Evolutionary conservation across 2,113 vertebrate species (phyloP).

Genomic region (Athene noctua): DNA sequence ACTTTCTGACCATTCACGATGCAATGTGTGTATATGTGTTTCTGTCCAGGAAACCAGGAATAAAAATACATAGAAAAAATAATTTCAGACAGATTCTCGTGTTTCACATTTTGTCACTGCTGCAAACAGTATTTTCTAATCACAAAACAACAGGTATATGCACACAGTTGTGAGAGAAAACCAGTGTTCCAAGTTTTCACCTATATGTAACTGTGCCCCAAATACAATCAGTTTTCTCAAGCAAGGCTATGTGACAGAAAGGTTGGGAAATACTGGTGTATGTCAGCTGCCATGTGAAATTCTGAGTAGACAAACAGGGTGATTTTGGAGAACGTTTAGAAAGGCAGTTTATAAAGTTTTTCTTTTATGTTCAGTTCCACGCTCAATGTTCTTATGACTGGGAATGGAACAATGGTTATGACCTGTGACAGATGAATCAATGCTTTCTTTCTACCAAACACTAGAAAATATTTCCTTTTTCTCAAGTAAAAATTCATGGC

Average conservation of each 20-base stretch:
- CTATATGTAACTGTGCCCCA: neutral
- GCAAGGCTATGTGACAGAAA: neutral
- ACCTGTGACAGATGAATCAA: constrained; percentile 1
- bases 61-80: neutral
- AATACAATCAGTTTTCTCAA: neutral
- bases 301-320: neutral
- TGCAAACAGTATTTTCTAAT: neutral
- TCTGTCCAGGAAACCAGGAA: neutral
- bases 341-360: neutral
- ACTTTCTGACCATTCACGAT: neutral
- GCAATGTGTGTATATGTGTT: neutral
- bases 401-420: constrained; percentile 14
- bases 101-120: neutral
- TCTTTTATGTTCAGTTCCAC: neutral
- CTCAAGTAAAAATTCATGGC: neutral
- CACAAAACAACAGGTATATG: neutral
- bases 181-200: neutral
- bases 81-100: neutral
- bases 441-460: constrained; percentile 15
- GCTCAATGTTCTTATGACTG: neutral
- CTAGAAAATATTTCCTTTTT: constrained; percentile 10
- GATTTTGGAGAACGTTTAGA: neutral
- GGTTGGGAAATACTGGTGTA: neutral
- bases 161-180: neutral
- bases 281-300: neutral